phyloP scores from a whole-genome alignment of 2,113 vertebrate genomes.

The Protomyctophum bolini region DNA sequence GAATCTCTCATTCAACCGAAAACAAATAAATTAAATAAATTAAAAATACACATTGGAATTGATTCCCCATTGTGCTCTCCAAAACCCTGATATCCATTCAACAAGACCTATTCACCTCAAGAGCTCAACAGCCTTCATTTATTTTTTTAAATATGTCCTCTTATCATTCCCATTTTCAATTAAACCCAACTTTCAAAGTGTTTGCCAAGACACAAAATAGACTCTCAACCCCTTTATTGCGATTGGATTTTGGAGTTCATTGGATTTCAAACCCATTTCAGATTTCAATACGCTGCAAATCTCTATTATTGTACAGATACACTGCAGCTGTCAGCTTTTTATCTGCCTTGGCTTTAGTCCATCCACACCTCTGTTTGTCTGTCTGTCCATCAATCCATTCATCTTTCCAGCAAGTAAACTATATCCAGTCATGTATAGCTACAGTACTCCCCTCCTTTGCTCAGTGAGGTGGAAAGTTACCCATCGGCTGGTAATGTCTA shows the following conservation, averaged over 20 bases:
- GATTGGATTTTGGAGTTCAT: conserved; percentile 9
- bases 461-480: conserved; percentile 18
- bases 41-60: neutral
- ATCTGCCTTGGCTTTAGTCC: conserved; percentile 25
- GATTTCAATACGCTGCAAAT: conserved; percentile 16
- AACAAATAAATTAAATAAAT: conserved; percentile 9
- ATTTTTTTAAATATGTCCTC: conserved; percentile 11
- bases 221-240: neutral
- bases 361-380: conserved; percentile 22
- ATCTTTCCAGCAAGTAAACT: conserved; percentile 16
- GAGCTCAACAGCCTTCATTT: conserved; percentile 22
- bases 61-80: conserved; percentile 35
- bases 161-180: conserved; percentile 23
- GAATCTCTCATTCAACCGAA: conserved; percentile 42
- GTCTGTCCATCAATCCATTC: conserved; percentile 24
- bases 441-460: conserved; percentile 19
- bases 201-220: conserved; percentile 14
- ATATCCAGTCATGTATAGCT: conserved; percentile 13
- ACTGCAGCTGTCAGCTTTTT: conserved; percentile 9
- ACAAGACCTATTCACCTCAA: conserved; percentile 8
- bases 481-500: conserved; percentile 10
- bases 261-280: conserved; percentile 5
- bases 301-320: conserved; percentile 8
- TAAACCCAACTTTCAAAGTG: conserved; percentile 49
- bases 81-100: conserved; percentile 45